These are phyloP conservation scores for Lacanobia wlatinum DNA, from an alignment of 2,888 invertebrate species.

Conservation along the genomic window DNA sequence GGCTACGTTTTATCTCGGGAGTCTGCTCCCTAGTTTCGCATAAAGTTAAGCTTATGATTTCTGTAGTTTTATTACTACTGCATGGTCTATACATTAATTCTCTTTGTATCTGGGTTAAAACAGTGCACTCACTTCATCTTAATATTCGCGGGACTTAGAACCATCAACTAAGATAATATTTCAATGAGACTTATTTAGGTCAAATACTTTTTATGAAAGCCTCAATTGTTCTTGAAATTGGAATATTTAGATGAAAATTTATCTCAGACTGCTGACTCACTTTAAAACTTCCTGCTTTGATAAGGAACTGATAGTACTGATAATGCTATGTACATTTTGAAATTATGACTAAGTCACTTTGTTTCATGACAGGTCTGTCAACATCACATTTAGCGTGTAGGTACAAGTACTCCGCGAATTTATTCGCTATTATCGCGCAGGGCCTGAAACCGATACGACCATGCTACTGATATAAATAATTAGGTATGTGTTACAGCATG, in stretches of 20 bases:
- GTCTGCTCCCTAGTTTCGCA: conserved; percentile 27
- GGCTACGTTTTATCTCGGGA: no score
- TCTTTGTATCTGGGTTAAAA: not conserved
- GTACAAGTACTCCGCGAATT: conserved; percentile 8
- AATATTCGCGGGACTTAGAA: not conserved
- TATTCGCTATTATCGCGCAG: conserved; percentile 39
- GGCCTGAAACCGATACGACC: conserved; percentile 34
- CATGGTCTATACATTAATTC: not conserved
- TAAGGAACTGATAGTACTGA: conserved; percentile 38
- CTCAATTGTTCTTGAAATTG: not conserved
- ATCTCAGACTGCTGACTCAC: conserved; percentile 15
- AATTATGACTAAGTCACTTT: conserved; percentile 32
- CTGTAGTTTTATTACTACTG: not conserved
- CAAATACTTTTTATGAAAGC: not conserved
- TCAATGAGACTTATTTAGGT: not conserved
- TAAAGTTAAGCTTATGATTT: conserved; percentile 27
- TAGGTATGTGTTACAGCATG: conserved; percentile 29
- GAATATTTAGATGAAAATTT: conserved; percentile 10
- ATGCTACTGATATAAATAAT: conserved; percentile 55
- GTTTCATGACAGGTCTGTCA: conserved; percentile 45
- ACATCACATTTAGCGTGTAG: conserved; percentile 11
- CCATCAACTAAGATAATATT: not conserved
- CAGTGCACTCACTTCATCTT: not conserved
- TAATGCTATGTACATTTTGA: conserved; percentile 30
- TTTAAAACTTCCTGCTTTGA: conserved; percentile 37